Base-by-base conservation (phyloP, 2,888 invertebrate species). In the Lasioglossum lativentre region DNA sequence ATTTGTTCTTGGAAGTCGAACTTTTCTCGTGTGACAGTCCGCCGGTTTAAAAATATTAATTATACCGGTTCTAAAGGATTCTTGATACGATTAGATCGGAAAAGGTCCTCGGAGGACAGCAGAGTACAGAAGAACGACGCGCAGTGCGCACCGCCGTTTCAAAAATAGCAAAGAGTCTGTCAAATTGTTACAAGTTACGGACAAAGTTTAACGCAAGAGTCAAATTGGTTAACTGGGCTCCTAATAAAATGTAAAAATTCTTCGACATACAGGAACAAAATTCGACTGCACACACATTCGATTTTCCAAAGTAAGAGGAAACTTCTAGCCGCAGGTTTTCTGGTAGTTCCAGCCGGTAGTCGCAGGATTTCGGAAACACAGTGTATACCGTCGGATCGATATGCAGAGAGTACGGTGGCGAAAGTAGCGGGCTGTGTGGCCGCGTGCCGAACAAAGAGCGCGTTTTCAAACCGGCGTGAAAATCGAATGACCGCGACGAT, bases 311-410 rank as follows among this genome's bases (percentile, higher is more conserved):
- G 10, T n/a, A 52, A n/a, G n/a, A 52, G 3, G 8, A n/a, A n/a
- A n/a, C 1, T 23, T 5, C 47, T 2, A 23, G 47, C 2, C 47
- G 47, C n/a, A 52, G 23, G 8, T 8, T 52, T 23, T 52, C n/a
- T 10, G 23, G 23, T 23, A 16, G 16, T 8, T 16, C 10, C 5
- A 47, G 34, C n/a, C 19, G 8, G 70, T 30, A 16, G 10, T 10
- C 59, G 52, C 56, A 4, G 66, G 79, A 82, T 79, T 75, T 77
- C 38, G 45, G n/a, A 47, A 42, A 79, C 47, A 27, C 40, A 40
- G 66, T 66, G 66, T 66, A 34, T 66, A 66, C 5, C 16, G 34
- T 42, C 5, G 42, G 68, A 52, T 80, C 80, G 56, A 75, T 70
- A 34, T 52, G 16, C n/a, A 47, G 66, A 47, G 34, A 30, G 66